Base-by-base conservation (phyloP, 1,140 invertebrate genomes). In the Drosophila lacertosa region DNA sequence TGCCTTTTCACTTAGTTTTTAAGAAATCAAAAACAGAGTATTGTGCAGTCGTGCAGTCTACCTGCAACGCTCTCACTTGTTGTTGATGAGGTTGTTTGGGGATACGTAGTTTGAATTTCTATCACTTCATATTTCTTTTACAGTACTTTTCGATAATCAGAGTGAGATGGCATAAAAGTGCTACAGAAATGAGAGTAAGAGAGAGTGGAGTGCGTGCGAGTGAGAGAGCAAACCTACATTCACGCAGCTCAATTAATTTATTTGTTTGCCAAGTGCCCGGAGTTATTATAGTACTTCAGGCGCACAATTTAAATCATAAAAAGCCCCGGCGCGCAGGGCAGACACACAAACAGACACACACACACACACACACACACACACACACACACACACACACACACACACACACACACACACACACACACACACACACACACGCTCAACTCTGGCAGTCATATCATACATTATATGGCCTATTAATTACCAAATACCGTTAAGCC, bases 381-480 rank as follows among this genome's bases (percentile, higher is more conserved):
- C 26, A 24, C 10, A 35, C 4, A 13, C 18, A 18, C 16, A 51
- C 6, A 24, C 18, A 24, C 26, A 33, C 9, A 51, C 3, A 13
- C 18, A 26, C 33, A 50, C 29, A 13, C 20, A 45, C 7, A 29
- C 32, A 37, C 10, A 62, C 22, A 20, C 44, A 39, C 10, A 33
- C n/a, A 13, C 45, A 59, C 15, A 24, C 32, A 22, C 20, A 58
- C 5, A 11, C 20, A n/a, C 48, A 63, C 26, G 16, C 26, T n/a
- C n/a, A n/a, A 24, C 18, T 15, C 26, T 35, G 13, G 37, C 48
- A 42, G 50, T 48, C 51, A 42, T 66, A 84, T 84, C 76, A 73
- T 80, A 86, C 81, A 86, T 86, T 86, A 84, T 84, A 84, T 86
- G 81, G 81, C 81, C 81, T 84, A 86, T 84, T 84, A 84, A 84